Evolutionary conservation across 2,113 vertebrate species (phyloP).

Genomic region (Orycteropus afer): DNA sequence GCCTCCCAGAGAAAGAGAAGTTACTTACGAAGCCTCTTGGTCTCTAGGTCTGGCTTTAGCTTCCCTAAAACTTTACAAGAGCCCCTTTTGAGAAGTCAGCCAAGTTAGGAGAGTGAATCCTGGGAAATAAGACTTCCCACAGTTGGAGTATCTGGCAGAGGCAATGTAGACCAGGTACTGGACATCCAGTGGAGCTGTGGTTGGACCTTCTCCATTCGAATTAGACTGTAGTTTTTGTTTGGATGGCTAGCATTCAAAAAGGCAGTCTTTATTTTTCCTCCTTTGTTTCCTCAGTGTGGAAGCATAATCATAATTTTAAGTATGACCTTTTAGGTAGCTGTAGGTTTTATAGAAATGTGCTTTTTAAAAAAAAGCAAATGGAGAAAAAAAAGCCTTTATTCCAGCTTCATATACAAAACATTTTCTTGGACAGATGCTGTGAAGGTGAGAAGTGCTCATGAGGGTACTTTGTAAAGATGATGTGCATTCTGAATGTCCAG

Average conservation of each 20-base stretch:
- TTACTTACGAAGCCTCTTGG: background rate
- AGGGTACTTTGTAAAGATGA: background rate
- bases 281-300: background rate
- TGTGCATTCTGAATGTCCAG: background rate
- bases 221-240: background rate
- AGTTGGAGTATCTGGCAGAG: background rate
- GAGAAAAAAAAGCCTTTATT: background rate
- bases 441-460: background rate
- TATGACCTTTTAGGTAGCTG: background rate
- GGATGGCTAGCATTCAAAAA: background rate
- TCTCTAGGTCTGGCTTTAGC: background rate
- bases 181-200: background rate
- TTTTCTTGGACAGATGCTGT: background rate
- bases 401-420: background rate
- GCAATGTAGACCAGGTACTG: background rate
- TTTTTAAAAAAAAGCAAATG: background rate
- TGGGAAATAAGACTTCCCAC: background rate
- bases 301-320: background rate
- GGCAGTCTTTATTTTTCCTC: background rate
- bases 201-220: background rate
- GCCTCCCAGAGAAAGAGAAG: background rate
- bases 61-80: background rate
- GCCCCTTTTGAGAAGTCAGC: background rate
- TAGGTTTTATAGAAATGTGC: background rate
- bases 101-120: background rate